Conservation (phyloP, 2,113 vertebrate genomes). For the Hassar affinis region DNA sequence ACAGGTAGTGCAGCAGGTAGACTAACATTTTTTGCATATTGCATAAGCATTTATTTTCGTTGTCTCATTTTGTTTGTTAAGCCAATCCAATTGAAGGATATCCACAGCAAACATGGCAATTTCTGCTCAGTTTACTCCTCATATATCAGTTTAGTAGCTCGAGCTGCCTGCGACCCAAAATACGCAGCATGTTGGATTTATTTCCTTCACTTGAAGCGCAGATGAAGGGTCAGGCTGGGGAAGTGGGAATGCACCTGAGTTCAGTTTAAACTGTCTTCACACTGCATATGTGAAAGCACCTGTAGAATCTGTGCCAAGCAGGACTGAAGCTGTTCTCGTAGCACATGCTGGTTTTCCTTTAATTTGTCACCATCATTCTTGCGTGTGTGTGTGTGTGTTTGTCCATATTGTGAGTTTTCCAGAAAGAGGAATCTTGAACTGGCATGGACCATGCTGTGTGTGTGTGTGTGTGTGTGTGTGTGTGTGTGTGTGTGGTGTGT, state of each 20-base stretch:
- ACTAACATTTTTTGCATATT: too few relatives aligned
- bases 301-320: not conserved
- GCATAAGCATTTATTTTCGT: too few relatives aligned
- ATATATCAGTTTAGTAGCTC: not conserved
- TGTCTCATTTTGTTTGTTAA: not conserved
- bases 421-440: conserved; percentile 18
- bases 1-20: too few relatives aligned
- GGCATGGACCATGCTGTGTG: not conserved
- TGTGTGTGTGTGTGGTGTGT: not conserved
- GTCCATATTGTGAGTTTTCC: not conserved
- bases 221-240: too few relatives aligned
- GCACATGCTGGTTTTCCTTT: not conserved
- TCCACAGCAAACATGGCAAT: too few relatives aligned
- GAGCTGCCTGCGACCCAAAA: too few relatives aligned
- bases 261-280: not conserved
- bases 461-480: conserved; percentile 26
- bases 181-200: not conserved
- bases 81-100: too few relatives aligned
- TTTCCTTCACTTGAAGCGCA: too few relatives aligned
- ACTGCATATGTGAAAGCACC: not conserved
- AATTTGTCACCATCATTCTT: not conserved
- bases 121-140: not conserved
- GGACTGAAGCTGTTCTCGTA: not conserved
- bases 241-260: not conserved
- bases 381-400: conserved; percentile 16